Evolutionary conservation across 2,113 vertebrate species (phyloP).

Genomic region (Galeopterus variegatus): DNA sequence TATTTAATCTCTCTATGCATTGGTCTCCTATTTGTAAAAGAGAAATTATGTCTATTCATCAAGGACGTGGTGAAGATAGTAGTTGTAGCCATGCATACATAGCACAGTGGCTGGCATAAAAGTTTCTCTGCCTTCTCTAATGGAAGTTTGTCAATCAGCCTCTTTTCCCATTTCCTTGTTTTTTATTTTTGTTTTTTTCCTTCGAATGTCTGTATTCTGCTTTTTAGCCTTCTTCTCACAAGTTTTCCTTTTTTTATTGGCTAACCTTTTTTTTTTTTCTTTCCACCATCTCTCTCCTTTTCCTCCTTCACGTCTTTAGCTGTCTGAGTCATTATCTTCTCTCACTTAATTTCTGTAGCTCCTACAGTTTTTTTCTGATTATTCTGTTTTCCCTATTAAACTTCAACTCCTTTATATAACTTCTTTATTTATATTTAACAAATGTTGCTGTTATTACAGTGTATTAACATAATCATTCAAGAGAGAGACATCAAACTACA

Average conservation of each 20-base stretch:
- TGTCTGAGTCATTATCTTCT: not conserved
- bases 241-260: not conserved
- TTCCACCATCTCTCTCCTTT: not conserved
- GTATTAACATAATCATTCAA: not conserved
- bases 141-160: too few relatives aligned
- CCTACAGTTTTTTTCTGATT: accelerated
- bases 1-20: not conserved
- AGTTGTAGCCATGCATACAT: accelerated
- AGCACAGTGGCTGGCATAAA: accelerated
- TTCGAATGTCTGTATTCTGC: not conserved
- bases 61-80: accelerated
- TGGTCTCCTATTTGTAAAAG: not conserved
- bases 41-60: not conserved
- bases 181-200: not conserved
- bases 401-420: not conserved
- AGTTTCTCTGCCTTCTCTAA: not conserved
- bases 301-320: not conserved
- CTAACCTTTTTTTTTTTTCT: not conserved
- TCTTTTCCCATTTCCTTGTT: not conserved
- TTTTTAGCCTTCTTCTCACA: not conserved
- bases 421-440: not conserved
- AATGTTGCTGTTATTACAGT: not conserved
- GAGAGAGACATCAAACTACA: not conserved
- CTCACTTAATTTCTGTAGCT: accelerated
- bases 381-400: not conserved